Conservation (phyloP, 1,140 invertebrate genomes). For the Drosophila ficusphila region DNA sequence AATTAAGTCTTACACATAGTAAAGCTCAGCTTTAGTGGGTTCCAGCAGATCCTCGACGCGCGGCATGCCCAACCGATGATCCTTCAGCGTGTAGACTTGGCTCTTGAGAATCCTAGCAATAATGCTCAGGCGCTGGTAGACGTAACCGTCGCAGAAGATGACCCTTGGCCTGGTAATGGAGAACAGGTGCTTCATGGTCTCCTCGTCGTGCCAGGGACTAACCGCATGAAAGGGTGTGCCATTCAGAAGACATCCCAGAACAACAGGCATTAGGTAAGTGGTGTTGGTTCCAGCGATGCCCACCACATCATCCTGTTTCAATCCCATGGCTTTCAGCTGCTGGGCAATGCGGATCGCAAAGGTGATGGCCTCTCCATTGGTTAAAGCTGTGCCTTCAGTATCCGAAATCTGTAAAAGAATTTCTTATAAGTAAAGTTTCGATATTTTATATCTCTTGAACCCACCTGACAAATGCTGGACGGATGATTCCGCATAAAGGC, state of each 20-base stretch:
- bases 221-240: conserved; percentile 77
- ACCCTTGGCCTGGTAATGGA: conserved; percentile 70
- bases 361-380: conserved; percentile 75
- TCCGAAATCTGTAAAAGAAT: conserved; percentile 59
- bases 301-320: conserved; percentile 78
- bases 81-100: conserved; percentile 70
- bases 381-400: conserved; percentile 75
- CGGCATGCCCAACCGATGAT: conserved; percentile 60
- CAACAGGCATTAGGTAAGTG: conserved; percentile 76
- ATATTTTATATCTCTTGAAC: no score
- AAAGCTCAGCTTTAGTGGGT: conserved; percentile 63
- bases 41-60: conserved; percentile 75
- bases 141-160: conserved; percentile 76
- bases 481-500: conserved; percentile 82
- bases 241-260: conserved; percentile 75
- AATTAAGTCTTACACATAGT: conserved; percentile 69
- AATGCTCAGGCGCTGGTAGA: conserved; percentile 57
- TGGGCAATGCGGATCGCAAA: conserved; percentile 79
- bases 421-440: no score
- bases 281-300: conserved; percentile 72
- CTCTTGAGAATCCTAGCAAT: conserved; percentile 68
- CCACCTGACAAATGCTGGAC: conserved; percentile 69
- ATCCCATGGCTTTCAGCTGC: conserved; percentile 59
- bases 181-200: conserved; percentile 76
- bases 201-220: conserved; percentile 71